Base-by-base conservation (phyloP, 2,888 invertebrate species). In the Alsophila aescularia region DNA sequence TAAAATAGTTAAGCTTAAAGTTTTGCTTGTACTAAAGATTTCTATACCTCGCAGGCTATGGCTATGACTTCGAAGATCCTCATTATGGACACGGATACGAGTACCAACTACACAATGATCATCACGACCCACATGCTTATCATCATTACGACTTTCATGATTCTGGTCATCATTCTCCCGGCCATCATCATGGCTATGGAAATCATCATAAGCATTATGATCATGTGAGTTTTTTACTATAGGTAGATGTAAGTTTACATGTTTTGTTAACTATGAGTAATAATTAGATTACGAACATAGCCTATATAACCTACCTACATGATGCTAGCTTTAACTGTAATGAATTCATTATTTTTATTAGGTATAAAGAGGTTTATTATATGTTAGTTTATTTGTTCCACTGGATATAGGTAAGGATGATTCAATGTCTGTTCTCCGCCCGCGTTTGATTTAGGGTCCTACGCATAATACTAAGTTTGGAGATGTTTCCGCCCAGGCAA, bases 21-120 rank as follows among this genome's bases (percentile, higher is more conserved):
- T n/a, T 29, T 27, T 3, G 13, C 27, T 3, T 29, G 32, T 16
- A 9, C 12, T 14, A 48, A 14, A 8, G 29, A 12, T 18, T 45
- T 47, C 32, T 47, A 52, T 53, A 56, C 14, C 59, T 64, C 68
- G 18, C 68, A 89, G 90, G 83, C 2, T 87, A 87, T 37, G 70
- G 76, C 10, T 79, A 77, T 14, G 89, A 87, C 39, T 88, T 85
- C 58, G 90, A 90, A 24, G 89, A 87, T 9, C 78, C 82, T 15
- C 79, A 80, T 51, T 77, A 79, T 45, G 74, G 72, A 5, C 74
- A 80, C 21, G 85, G 76, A 0, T 78, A 82, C 43, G 87, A 83
- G 10, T 80, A 84, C 39, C 79, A 80, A 1, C 15, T n/a, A 9
- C 73, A 69, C 10, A 67, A 74, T 12, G 69, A 68, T 31, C 77